Evolutionary conservation across 1,140 invertebrate species (phyloP).

Genomic region (Lucilia cuprina): DNA sequence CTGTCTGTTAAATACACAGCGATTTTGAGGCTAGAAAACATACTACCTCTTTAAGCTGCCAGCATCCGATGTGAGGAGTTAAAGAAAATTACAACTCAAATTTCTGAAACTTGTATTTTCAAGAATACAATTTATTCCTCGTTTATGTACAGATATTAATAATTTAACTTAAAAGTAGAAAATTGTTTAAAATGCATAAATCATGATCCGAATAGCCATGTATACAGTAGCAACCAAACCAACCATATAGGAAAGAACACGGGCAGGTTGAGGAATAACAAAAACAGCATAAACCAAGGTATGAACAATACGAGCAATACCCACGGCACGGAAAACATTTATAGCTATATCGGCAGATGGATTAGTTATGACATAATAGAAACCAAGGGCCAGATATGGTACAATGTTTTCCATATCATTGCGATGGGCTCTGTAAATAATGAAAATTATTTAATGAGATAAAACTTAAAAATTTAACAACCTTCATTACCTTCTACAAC

Average conservation of each 20-base stretch:
- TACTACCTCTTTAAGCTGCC: no score
- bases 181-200: slow-evolving; percentile 66
- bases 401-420: slow-evolving; percentile 77
- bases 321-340: slow-evolving; percentile 68
- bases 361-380: slow-evolving; percentile 69
- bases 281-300: slow-evolving; percentile 69
- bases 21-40: no score
- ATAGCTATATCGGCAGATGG: slow-evolving; percentile 66
- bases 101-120: no score
- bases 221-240: slow-evolving; percentile 65
- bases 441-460: neutral
- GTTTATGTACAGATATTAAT: neutral
- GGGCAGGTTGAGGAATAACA: slow-evolving; percentile 67
- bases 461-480: neutral
- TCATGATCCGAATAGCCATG: slow-evolving; percentile 64
- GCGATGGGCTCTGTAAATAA: slow-evolving; percentile 68
- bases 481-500: slow-evolving; percentile 59
- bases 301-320: slow-evolving; percentile 67
- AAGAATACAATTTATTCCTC: no score
- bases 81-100: no score
- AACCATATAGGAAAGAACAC: slow-evolving; percentile 66
- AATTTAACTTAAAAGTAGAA: neutral
- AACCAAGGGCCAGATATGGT: slow-evolving; percentile 69
- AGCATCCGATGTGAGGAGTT: no score
- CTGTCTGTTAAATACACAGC: no score